A percentile compares a stretch with the other conserved stretches of the same genome.
These are phyloP conservation scores for Cydia amplana DNA, from an alignment of 1,140 invertebrate species.

Conservation along the genomic window DNA sequence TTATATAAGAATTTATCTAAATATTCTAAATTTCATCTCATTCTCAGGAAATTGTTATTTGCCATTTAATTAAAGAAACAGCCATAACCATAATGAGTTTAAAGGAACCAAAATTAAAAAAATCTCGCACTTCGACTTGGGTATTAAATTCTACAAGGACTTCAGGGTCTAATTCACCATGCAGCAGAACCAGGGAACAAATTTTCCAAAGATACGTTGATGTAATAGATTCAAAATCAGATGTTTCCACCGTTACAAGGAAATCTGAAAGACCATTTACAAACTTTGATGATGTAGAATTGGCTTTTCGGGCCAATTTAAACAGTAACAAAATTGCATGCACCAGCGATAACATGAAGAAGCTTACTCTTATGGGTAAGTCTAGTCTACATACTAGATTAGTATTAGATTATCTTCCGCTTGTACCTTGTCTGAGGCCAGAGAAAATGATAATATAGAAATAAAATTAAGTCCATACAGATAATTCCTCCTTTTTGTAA, in stretches of 20 bases:
- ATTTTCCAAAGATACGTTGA: constrained; percentile 65
- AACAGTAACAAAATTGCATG: constrained; percentile 70
- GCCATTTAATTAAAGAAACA: background rate
- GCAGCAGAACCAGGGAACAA: constrained; percentile 51
- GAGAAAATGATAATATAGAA: too few relatives aligned
- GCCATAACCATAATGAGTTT: constrained; percentile 57
- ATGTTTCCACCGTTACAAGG: constrained; percentile 48
- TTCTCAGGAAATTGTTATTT: too few relatives aligned
- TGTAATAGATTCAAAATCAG: constrained; percentile 61
- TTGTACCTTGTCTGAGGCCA: too few relatives aligned
- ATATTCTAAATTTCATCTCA: too few relatives aligned
- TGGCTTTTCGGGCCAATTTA: constrained; percentile 67
- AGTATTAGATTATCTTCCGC: too few relatives aligned
- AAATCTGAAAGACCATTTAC: constrained; percentile 64
- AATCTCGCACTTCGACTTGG: constrained; percentile 49
- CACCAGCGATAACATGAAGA: constrained; percentile 68
- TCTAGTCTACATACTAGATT: too few relatives aligned
- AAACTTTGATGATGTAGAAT: constrained; percentile 70
- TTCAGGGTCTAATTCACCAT: constrained; percentile 51
- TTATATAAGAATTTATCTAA: background rate
- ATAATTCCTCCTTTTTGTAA: too few relatives aligned
- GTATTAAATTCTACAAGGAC: constrained; percentile 47
- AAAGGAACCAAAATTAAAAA: constrained; percentile 51
- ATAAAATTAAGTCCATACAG: too few relatives aligned
- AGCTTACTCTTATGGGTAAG: constrained; percentile 71